These are phyloP conservation scores for Phymanthus crucifer DNA, from an alignment of 92 coral and sea anemone genomes.

Conservation along the genomic window DNA sequence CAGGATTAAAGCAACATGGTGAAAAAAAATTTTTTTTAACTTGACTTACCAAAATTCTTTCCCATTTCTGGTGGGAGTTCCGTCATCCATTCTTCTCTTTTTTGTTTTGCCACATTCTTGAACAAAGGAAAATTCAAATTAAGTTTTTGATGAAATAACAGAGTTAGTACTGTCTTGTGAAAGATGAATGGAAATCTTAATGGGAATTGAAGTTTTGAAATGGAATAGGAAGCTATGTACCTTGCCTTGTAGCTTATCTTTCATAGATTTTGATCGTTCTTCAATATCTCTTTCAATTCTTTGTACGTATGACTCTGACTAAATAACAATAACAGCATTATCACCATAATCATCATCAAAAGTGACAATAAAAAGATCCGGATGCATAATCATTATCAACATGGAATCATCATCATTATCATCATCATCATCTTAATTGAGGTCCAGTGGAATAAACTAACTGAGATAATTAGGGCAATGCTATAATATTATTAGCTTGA, in stretches of 20 bases:
- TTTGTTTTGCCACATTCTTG: slow-evolving; percentile 63
- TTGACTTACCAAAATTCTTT: slow-evolving; percentile 90
- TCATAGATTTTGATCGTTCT: slow-evolving; percentile 74
- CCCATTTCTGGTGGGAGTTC: slow-evolving; percentile 95
- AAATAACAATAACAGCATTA: not conserved
- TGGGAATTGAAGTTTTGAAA: not conserved
- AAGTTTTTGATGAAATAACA: too few species aligned
- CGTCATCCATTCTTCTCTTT: slow-evolving; percentile 96
- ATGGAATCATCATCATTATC: too few species aligned
- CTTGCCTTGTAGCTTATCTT: slow-evolving; percentile 79
- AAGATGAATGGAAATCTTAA: not conserved
- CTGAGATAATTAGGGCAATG: too few species aligned
- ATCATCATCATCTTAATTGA: too few species aligned
- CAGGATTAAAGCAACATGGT: too few species aligned
- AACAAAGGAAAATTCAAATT: not conserved
- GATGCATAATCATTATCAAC: too few species aligned
- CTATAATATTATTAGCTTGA: not conserved
- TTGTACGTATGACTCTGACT: slow-evolving; percentile 36
- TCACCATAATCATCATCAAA: not conserved
- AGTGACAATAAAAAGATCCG: too few species aligned
- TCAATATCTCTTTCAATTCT: slow-evolving; percentile 85
- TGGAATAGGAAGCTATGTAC: slow-evolving; percentile 25
- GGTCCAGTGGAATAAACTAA: too few species aligned
- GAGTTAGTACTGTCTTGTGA: too few species aligned
- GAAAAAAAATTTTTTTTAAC: not conserved